Percentiles rank a stretch among this genome's conserved stretches.
phyloP scores from a whole-genome alignment of 1,140 invertebrate species.

The Penaeus japonicus region DNA sequence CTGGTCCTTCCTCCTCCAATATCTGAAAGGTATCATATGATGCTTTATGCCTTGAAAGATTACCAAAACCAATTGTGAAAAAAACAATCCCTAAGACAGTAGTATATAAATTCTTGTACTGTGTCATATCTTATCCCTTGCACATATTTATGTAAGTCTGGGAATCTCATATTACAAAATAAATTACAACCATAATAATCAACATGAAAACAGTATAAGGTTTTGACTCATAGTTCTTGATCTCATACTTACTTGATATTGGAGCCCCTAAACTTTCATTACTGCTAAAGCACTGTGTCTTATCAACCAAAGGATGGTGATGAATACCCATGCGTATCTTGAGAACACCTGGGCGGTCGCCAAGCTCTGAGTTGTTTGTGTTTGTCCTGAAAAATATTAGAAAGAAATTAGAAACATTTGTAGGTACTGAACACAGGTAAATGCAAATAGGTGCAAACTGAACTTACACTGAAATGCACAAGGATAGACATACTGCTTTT shows the following conservation, averaged over 20 bases:
- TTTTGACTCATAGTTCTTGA: background rate
- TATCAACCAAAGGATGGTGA: conserved; percentile 25
- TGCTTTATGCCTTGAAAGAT: too few relatives aligned
- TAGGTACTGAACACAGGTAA: too few relatives aligned
- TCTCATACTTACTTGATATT: conserved; percentile 16
- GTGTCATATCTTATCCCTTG: background rate
- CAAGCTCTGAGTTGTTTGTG: conserved; percentile 27
- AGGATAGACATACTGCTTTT: too few relatives aligned
- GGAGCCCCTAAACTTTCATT: conserved; percentile 49
- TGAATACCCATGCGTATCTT: background rate
- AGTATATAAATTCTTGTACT: background rate
- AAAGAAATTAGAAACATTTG: background rate
- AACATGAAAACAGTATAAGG: background rate
- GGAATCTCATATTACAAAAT: background rate
- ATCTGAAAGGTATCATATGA: background rate
- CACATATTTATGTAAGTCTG: background rate
- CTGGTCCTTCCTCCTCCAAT: conserved; percentile 28
- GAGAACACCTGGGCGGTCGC: background rate
- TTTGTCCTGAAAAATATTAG: conserved; percentile 31
- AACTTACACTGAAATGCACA: too few relatives aligned
- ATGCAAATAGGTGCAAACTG: too few relatives aligned
- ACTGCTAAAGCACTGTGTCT: conserved; percentile 37
- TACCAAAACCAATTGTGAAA: background rate
- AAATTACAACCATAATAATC: background rate
- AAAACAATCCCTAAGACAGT: background rate